Conservation (phyloP, 92 coral and sea anemone genomes). For the Phenganax subtilis region DNA sequence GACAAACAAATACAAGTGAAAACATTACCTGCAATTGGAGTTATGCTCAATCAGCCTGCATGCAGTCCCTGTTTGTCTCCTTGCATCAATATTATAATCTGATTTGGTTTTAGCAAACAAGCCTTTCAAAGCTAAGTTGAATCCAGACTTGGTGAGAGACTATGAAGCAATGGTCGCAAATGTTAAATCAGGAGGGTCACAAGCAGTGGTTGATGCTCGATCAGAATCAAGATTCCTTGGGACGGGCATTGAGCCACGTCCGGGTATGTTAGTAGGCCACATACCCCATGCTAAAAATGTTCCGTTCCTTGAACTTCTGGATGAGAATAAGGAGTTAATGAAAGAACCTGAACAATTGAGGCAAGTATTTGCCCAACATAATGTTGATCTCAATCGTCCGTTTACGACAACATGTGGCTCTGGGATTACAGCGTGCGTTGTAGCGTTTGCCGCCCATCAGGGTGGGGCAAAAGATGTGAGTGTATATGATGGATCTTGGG, state of each 20-base stretch:
- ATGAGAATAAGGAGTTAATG: slow-evolving; percentile 53
- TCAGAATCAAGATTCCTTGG: slow-evolving; percentile 72
- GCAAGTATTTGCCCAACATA: slow-evolving; percentile 65
- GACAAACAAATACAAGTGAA: no score
- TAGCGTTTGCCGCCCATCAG: slow-evolving; percentile 69
- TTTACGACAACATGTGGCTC: slow-evolving; percentile 88
- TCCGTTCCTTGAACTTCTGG: slow-evolving; percentile 64
- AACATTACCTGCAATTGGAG: no score
- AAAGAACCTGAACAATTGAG: slow-evolving; percentile 68
- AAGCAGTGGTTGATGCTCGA: slow-evolving; percentile 73
- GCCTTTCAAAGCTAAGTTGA: slow-evolving; percentile 67
- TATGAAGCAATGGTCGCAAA: slow-evolving; percentile 68
- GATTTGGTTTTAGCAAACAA: slow-evolving; percentile 17
- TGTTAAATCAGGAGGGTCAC: slow-evolving; percentile 48
- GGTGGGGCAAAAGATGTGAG: slow-evolving; percentile 69
- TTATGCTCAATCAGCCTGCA: no score
- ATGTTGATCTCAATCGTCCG: slow-evolving; percentile 64
- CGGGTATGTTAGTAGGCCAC: slow-evolving; percentile 75
- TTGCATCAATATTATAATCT: not conserved
- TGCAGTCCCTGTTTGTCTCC: not conserved
- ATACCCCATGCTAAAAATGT: slow-evolving; percentile 65
- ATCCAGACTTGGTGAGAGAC: slow-evolving; percentile 61
- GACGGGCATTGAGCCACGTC: slow-evolving; percentile 70
- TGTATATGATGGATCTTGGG: slow-evolving; percentile 96
- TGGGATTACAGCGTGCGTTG: slow-evolving; percentile 68